phyloP scores from a whole-genome alignment of 2,113 vertebrate genomes.

The Pipra filicauda region DNA sequence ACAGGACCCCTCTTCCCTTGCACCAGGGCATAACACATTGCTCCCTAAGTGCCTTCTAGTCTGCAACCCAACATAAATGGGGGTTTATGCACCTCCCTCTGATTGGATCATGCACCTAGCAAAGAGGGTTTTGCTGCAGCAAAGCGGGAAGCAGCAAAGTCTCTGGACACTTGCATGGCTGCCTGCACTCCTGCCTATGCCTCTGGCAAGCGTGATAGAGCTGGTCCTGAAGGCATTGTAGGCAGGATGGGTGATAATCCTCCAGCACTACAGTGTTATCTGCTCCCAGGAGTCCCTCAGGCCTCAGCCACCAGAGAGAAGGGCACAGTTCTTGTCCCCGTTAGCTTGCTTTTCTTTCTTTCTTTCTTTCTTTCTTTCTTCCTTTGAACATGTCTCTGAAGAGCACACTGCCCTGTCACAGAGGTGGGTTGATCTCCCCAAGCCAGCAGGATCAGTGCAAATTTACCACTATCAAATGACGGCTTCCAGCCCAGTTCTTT shows the following conservation, averaged over 20 bases:
- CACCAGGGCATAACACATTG: not conserved
- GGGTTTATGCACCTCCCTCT: not conserved
- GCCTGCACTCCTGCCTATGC: not conserved
- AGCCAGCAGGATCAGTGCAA: not conserved
- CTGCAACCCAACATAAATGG: not conserved
- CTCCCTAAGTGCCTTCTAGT: not conserved
- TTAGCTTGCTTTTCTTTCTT: not conserved
- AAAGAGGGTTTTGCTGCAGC: not conserved
- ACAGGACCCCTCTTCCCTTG: not conserved
- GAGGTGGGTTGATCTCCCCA: not conserved
- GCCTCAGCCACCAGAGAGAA: not conserved
- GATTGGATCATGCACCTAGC: rapidly evolving
- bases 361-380: not conserved
- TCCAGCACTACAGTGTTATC: not conserved
- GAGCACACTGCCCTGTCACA: not conserved
- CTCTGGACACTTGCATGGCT: not conserved
- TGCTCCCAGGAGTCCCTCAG: not conserved
- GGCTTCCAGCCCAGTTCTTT: not conserved
- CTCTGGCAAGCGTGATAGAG: not conserved
- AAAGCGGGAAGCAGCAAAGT: not conserved
- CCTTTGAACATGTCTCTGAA: not conserved
- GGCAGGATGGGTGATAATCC: not conserved
- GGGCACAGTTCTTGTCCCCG: rapidly evolving
- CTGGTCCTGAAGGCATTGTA: not conserved
- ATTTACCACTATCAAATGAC: not conserved